Percentiles rank a stretch among this genome's conserved stretches.
Conservation (phyloP, 1,140 invertebrate species). For the Tetramorium parvispinum region DNA sequence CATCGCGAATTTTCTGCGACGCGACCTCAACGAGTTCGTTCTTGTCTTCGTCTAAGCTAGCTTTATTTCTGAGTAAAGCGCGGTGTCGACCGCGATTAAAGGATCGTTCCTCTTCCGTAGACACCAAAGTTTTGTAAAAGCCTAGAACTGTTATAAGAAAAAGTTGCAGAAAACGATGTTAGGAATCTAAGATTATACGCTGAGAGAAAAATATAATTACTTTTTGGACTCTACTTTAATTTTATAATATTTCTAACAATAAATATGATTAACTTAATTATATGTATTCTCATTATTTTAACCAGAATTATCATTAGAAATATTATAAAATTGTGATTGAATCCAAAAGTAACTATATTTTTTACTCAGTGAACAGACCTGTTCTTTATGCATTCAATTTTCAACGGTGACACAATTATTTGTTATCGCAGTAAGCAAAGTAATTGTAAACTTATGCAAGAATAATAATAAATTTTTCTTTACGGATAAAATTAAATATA, state of each 20-base stretch:
- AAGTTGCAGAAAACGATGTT: not conserved
- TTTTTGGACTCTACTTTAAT: no score
- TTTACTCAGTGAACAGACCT: no score
- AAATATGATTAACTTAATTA: no score
- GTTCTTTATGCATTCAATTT: not conserved
- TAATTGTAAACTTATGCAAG: not conserved
- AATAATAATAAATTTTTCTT: no score
- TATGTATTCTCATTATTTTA: no score
- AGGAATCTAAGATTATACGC: not conserved
- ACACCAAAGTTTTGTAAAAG: conserved; percentile 83
- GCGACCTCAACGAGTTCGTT: conserved; percentile 62
- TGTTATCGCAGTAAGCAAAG: not conserved
- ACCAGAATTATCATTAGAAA: no score
- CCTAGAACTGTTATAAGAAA: conserved; percentile 80
- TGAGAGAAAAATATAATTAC: no score
- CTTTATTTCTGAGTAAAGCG: conserved; percentile 24
- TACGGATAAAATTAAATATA: not conserved
- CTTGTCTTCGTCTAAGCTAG: conserved; percentile 10
- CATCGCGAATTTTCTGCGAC: conserved; percentile 51
- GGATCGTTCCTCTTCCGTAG: conserved; percentile 73
- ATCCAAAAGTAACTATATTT: no score
- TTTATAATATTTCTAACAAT: no score
- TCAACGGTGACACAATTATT: not conserved
- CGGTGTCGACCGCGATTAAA: conserved; percentile 51
- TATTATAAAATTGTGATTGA: no score